Base-by-base conservation (phyloP, 2,888 invertebrate genomes). In the Baccha elongata region DNA sequence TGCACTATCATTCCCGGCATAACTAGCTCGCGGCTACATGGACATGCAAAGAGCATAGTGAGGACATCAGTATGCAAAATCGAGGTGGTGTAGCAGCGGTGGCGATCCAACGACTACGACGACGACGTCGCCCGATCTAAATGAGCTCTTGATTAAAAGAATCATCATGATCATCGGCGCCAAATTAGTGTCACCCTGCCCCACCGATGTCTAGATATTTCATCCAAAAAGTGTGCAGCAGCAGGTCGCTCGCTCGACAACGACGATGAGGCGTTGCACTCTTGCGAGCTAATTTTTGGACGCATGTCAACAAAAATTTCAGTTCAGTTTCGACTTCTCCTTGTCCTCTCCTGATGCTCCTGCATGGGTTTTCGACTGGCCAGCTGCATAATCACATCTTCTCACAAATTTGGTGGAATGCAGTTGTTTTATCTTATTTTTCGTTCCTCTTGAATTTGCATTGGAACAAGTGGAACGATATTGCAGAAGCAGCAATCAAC, bases 71-170 rank as follows among this genome's bases (percentile, higher is more conserved):
- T 73, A 78, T 83, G 76, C 78, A 73, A 83, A 83, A 55, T 67
- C 58, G 55, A 19, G 44, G 23, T 13, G 21, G 19, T 23, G 29
- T 35, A 55, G 55, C 64, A 37, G 53, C 46, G 67, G 65, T 64
- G 46, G 60, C 65, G 17, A 74, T 75, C 65, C 65, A 64, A 75
- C 58, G n/a, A 40, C 23, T 6, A 68, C 73, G 32, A 55, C 73
- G 23, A 73, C 62, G 29, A 68, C 67, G 35, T 13, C 58, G 46
- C 32, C 52, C 72, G 44, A 73, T 64, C 64, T 68, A 83, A 83
- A 83, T 83, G 83, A 83, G 83, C 83, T 78, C 83, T 83, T 83
- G 83, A 83, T 83, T 83, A 83, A 83, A 83, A 73, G 76, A 83
- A 83, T 68, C 68, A 83, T 83, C 83, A 83, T 83, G 83, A 83